Evolutionary conservation across 2,113 vertebrate genomes (phyloP), one percentile per base, ranked within the genome.

Genomic region (Mionectes macconnelli): DNA sequence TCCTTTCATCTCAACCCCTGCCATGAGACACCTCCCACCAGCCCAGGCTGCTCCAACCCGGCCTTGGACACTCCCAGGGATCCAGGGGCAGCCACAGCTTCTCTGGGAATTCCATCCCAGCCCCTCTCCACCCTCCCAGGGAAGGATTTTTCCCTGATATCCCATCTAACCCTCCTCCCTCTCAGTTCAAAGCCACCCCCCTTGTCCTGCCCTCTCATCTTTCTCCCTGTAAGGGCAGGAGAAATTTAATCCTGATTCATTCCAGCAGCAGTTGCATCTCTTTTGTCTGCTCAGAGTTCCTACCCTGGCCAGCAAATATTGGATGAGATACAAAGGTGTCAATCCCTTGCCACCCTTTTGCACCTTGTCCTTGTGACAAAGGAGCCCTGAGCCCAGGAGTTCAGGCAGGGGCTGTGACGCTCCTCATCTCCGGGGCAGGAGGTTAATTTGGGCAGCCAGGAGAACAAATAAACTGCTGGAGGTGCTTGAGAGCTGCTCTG

Each of bases 351-450:
- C 39, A n/a, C n/a, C 52, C 23, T 35, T 64, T 42, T 37, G 55
- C 31, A 4, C 50, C 52, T 60, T 5, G 3, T 52, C 39, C 75
- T 50, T 39, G 62, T 79, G 75, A 31, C 49, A 21, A 24, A 62
- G 1, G 31, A 69, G 74, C 74, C 40, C 60, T n/a, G 8, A 14
- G 77, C 47, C 9, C 31, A 9, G 75, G 20, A 7, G 19, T 6
- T 35, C 25, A 25, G 25, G 18, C 0, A 3, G 64, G 28, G 68
- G 24, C 40, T 19, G 25, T 0, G 2, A 19, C 44, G 52, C 19
- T 52, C 44, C 23, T 44, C 35, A 3, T 66, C 59, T 12, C 55
- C 53, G 0, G 45, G 39, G 37, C 21, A 23, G 75, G 56, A 67
- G 56, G 66, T 44, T 31, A 35, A 53, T 63, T 72, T 55, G 57